These are phyloP conservation scores for Xerus inauris DNA, from an alignment of 2,113 vertebrate genomes.

Conservation along the genomic window DNA sequence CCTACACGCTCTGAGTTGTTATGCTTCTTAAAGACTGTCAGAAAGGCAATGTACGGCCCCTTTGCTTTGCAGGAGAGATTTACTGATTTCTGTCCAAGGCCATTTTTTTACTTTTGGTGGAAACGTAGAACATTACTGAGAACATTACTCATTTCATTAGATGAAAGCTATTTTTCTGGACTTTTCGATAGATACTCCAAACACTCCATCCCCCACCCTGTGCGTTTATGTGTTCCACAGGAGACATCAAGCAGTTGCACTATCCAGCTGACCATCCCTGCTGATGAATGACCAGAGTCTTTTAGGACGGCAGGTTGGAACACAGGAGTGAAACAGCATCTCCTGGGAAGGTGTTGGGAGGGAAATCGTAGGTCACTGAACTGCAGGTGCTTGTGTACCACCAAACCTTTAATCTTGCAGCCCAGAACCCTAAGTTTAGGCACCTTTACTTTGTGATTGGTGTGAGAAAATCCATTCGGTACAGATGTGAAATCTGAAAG, in stretches of 20 bases:
- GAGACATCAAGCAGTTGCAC: neutral
- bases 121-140: slow-evolving; percentile 3
- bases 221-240: neutral
- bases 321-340: neutral
- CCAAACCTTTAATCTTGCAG: neutral
- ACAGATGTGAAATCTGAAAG: slow-evolving; percentile 5
- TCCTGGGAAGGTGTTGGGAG: neutral
- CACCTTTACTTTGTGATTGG: neutral
- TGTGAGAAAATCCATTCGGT: neutral
- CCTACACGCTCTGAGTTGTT: neutral
- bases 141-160: too few species aligned
- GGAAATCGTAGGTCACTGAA: slow-evolving; percentile 6
- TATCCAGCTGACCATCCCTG: neutral
- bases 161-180: slow-evolving; percentile 19
- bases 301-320: neutral
- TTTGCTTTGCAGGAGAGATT: neutral
- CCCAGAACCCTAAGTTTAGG: neutral
- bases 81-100: neutral
- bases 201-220: too few species aligned
- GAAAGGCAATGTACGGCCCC: neutral
- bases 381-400: neutral
- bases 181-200: neutral
- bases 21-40: neutral
- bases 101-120: neutral
- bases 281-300: neutral